A percentile compares a stretch with the other conserved stretches of the same genome.
phyloP scores from a whole-genome alignment of 2,113 vertebrate genomes.

The Acinonyx jubatus region DNA sequence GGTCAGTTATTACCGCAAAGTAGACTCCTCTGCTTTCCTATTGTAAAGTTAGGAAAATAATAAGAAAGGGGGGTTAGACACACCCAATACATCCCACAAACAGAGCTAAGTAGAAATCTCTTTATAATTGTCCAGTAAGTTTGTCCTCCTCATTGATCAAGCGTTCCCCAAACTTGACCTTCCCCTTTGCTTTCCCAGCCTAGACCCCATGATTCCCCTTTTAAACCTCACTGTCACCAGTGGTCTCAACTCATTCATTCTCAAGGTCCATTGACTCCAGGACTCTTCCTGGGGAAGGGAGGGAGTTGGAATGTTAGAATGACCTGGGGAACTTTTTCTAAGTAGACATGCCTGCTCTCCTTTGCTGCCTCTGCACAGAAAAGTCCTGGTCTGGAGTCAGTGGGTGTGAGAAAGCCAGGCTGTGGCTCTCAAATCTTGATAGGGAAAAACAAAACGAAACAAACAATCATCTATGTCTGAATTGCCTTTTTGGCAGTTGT shows the following conservation, averaged over 20 bases:
- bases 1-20: background rate
- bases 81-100: background rate
- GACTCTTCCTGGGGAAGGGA: background rate
- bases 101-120: background rate
- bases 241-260: background rate
- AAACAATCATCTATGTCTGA: background rate
- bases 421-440: background rate
- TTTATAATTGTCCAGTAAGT: background rate
- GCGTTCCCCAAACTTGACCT: background rate
- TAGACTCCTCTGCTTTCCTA: background rate
- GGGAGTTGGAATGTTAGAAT: background rate
- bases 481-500: background rate
- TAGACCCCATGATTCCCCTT: background rate
- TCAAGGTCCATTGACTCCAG: background rate
- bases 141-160: background rate
- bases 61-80: background rate
- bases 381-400: background rate
- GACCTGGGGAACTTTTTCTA: background rate
- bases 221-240: background rate
- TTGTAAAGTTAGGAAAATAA: background rate
- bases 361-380: background rate
- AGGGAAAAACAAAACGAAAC: background rate
- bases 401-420: background rate
- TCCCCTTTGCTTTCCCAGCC: background rate
- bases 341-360: rapidly evolving